Evolutionary conservation across 2,888 invertebrate genomes (phyloP), one percentile per base, ranked within the genome.

Genomic region (Drymonia ruficornis): DNA sequence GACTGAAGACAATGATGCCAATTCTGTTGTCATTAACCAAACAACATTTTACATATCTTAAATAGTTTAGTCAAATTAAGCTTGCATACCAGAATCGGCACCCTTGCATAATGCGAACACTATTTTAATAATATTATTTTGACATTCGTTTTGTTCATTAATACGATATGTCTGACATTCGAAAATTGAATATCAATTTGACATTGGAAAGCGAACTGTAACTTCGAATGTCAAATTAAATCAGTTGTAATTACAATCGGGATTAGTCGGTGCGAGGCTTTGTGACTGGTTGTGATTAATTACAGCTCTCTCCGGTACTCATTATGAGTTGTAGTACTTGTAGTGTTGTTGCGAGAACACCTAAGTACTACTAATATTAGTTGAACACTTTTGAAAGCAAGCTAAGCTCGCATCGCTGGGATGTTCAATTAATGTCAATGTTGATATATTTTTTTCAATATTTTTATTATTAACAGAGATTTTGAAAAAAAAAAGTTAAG

Each of bases 211-310:
- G 44, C n/a, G 6, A 23, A n/a, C 28, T 28, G 29, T 46, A 29
- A 46, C 13, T 15, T 4, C 16, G n/a, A 8, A 6, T 47, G 34
- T 47, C 31, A 47, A 47, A 47, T 34, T 47, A 47, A 47, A 18
- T 34, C 34, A 34, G 28, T 47, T 18, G 31, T 47, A 34, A 34
- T 34, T 34, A 46, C 46, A 47, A 6, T 28, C 15, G n/a, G 8
- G 18, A 42, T 19, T 19, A 43, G 6, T 7, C 43, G 19, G 18
- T 44, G 44, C n/a, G n/a, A n/a, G n/a, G n/a, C 23, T 38, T 15
- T 44, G n/a, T 44, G 44, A 44, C 45, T 15, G n/a, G 28, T 28
- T 45, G 9, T 15, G 8, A 15, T 13, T 28, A 45, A 45, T 28
- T 45, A 28, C 3, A 23, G 45, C 23, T 45, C 28, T 45, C 45